phyloP scores from a whole-genome alignment of 2,113 vertebrate species.

The Apistogramma diplotaenia region DNA sequence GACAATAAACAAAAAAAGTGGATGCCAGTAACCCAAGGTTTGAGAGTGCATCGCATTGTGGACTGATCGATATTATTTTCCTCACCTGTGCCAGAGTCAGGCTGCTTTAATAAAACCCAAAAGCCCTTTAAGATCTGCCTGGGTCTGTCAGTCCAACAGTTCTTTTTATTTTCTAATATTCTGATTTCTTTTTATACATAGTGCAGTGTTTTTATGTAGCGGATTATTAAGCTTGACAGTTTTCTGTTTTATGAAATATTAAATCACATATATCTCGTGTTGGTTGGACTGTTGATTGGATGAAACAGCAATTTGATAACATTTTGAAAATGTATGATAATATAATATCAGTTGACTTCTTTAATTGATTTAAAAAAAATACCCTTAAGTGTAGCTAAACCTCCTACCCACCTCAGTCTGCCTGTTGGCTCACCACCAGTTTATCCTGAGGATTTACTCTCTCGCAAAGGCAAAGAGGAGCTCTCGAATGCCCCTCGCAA shows the following conservation, averaged over 20 bases:
- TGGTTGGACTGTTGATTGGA: not conserved
- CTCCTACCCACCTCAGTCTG: not conserved
- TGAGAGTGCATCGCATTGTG: not conserved
- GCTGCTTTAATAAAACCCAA: not conserved
- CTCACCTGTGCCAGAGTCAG: not conserved
- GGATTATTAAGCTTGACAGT: not conserved
- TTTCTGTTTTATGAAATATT: not conserved
- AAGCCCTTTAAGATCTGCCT: not conserved
- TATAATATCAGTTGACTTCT: not conserved
- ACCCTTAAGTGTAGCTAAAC: not conserved
- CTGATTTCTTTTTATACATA: not conserved
- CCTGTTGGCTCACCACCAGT: not conserved
- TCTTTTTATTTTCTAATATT: not conserved
- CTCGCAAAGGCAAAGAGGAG: not conserved
- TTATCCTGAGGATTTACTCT: not conserved
- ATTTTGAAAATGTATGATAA: not conserved
- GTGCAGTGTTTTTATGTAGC: not conserved
- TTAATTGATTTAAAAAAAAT: not conserved
- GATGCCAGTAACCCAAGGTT: no score
- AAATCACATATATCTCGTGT: not conserved
- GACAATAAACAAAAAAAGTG: not conserved
- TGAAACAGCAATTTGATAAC: not conserved
- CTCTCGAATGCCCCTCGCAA: conserved; percentile 1
- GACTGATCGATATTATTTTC: not conserved
- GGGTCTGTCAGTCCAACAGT: not conserved